Evolutionary conservation across 2,888 invertebrate species (phyloP).

Genomic region (Odontothrips loti): DNA sequence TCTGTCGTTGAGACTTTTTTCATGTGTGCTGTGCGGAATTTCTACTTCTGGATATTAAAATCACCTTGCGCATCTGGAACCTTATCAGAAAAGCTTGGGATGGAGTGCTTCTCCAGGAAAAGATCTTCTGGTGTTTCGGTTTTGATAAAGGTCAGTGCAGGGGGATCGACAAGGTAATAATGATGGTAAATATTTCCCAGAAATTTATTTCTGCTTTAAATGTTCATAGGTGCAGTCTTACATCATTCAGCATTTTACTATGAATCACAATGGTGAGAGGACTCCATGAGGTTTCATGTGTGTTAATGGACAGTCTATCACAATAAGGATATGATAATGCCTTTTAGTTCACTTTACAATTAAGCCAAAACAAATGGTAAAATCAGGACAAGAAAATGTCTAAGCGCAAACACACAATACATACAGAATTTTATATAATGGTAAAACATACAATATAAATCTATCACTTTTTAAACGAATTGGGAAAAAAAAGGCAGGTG

Average conservation of each 20-base stretch:
- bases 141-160: too few species aligned
- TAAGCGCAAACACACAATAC: not conserved
- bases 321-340: conserved; percentile 1
- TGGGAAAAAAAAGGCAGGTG: not conserved
- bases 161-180: too few species aligned
- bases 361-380: not conserved
- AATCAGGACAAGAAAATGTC: too few species aligned
- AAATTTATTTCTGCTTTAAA: conserved; percentile 23
- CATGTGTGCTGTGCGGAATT: too few species aligned
- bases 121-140: too few species aligned
- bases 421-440: not conserved
- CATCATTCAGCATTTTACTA: conserved; percentile 20
- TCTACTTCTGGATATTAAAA: too few species aligned
- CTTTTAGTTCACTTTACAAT: not conserved
- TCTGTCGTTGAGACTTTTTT: too few species aligned
- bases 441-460: not conserved
- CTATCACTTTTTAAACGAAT: not conserved
- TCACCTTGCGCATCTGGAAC: too few species aligned
- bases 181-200: not conserved
- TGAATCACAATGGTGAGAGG: conserved; percentile 20
- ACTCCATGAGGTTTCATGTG: conserved; percentile 9
- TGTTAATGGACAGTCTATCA: conserved; percentile 25
- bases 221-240: conserved; percentile 22
- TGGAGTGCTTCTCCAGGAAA: too few species aligned
- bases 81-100: too few species aligned